Conservation (phyloP, 2,113 vertebrate genomes). For the Ophthalmotilapia sp. region DNA sequence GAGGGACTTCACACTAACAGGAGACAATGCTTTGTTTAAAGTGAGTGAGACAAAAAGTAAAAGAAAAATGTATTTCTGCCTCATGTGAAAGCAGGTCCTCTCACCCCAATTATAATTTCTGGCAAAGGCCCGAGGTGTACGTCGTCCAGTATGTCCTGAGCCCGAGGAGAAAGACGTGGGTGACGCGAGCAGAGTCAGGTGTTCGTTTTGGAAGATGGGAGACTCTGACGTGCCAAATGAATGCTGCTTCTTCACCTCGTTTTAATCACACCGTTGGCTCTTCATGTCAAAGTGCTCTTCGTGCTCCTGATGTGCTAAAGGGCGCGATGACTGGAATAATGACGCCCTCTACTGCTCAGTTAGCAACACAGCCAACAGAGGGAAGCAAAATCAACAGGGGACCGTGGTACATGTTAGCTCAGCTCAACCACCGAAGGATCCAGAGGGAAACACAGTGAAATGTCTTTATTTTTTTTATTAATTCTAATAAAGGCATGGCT, state of each 20-base stretch:
- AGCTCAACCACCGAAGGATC: not conserved
- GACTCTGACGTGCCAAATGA: not conserved
- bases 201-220: not conserved
- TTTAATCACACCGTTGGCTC: not conserved
- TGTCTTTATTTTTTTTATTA: not conserved
- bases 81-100: not conserved
- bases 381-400: not conserved
- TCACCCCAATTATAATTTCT: conserved; percentile 16
- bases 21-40: conserved; percentile 28
- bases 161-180: conserved; percentile 3
- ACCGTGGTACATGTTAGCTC: not conserved
- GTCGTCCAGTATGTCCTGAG: not conserved
- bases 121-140: not conserved
- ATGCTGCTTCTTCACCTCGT: not conserved
- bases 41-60: not conserved
- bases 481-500: not conserved
- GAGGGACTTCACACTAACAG: conserved; percentile 8
- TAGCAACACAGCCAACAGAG: not conserved
- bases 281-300: not conserved
- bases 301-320: not conserved
- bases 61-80: not conserved
- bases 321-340: not conserved
- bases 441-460: not conserved
- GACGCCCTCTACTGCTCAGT: conserved; percentile 39
- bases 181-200: not conserved